Base-by-base conservation (phyloP, 2,888 invertebrate genomes). In the Perizoma flavofasciatum region DNA sequence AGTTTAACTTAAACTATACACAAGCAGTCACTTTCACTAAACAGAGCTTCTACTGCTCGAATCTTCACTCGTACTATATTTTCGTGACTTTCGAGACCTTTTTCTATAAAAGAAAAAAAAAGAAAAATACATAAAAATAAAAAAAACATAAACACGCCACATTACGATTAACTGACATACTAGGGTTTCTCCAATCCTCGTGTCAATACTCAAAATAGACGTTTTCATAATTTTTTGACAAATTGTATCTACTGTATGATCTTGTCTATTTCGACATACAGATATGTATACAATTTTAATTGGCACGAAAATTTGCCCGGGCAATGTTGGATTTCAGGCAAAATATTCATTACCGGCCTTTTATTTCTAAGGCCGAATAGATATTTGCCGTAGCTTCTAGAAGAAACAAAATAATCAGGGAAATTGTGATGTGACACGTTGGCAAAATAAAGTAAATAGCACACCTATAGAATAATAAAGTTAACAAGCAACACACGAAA, bases 21-120 rank as follows among this genome's bases (percentile, higher is more conserved):
- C 81, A 81, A 85, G 79, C 78, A 72, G 81, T 75, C 82, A 83
- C 85, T 83, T 81, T 22, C 82, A 82, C 85, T 88, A 89, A 79
- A 85, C 79, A 83, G 87, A 86, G 85, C 83, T 85, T 88, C 85
- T 86, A 86, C 85, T 88, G 85, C 44, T 49, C 41, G 62, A 62
- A 51, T 87, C 89, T 85, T 83, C 87, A 78, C 89, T 87, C 84
- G 89, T 88, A 86, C 89, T 90, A 89, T 84, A 83, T 74, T 86
- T 87, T 84, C 91, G 88, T 75, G 87, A 85, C 75, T 88, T 89
- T 88, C 90, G 88, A 76, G 87, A 83, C 75, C 88, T 89, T 89
- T 87, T 89, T 90, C 93, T 93, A 93, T 88, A 93, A 92, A 89
- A 81, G 83, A 81, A 81, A 81, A 82, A 75, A 81, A 79, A 79